phyloP scores from a whole-genome alignment of 2,888 invertebrate species.

The Hemithea aestivaria region DNA sequence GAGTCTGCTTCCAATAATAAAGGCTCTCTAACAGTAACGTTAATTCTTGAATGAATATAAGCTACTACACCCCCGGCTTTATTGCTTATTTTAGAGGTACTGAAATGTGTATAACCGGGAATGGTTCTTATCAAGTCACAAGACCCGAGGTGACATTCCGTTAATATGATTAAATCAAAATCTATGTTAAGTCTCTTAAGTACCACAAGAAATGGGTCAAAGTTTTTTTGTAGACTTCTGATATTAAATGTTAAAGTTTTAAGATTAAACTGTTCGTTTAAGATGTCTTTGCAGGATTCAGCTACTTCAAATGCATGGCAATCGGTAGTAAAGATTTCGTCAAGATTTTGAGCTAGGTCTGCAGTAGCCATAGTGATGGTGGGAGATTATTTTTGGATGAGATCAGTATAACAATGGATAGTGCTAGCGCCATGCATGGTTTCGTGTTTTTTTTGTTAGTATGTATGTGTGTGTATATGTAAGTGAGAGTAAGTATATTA shows the following conservation, averaged over 20 bases:
- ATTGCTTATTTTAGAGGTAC: background rate
- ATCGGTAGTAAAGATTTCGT: background rate
- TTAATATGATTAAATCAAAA: slow-evolving; percentile 4
- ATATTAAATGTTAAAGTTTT: background rate
- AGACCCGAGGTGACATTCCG: background rate
- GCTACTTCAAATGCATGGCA: background rate
- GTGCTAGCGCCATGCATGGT: too few relatives aligned
- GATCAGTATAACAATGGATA: too few relatives aligned
- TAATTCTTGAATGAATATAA: background rate
- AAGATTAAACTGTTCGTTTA: background rate
- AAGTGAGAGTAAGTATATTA: too few relatives aligned
- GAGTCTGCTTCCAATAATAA: background rate
- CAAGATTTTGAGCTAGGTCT: too few relatives aligned
- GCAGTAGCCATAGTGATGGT: too few relatives aligned
- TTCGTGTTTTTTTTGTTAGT: too few relatives aligned
- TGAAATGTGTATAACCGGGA: background rate
- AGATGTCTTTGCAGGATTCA: background rate
- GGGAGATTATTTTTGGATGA: too few relatives aligned
- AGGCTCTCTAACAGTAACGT: background rate
- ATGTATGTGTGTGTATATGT: too few relatives aligned
- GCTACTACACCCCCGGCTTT: background rate
- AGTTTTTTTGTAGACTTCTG: slow-evolving; percentile 1
- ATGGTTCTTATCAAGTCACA: background rate
- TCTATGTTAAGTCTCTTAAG: background rate
- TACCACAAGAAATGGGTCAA: background rate